Conservation (phyloP, 2,888 invertebrate species). For the Archaeoteleia sp. region DNA sequence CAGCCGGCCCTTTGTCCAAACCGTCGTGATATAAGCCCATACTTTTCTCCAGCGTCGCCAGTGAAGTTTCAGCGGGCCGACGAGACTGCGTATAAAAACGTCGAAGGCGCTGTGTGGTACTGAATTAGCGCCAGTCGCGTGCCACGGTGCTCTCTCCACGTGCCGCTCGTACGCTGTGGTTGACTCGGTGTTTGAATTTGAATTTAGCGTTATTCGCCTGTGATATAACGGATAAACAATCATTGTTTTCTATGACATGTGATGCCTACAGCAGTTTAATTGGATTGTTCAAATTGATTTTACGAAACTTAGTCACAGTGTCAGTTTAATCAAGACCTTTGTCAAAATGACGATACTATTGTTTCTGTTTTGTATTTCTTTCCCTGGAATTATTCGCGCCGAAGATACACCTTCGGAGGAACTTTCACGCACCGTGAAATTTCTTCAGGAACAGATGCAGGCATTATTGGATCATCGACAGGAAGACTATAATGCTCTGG, state of each 20-base stretch:
- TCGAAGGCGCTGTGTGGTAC: conserved; percentile 28
- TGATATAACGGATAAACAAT: background rate
- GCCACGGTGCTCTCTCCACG: conserved; percentile 42
- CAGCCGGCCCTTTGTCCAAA: conserved; percentile 62
- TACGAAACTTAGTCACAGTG: background rate
- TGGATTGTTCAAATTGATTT: background rate
- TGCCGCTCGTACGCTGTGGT: conserved; percentile 33
- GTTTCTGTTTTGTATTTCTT: conserved; percentile 18
- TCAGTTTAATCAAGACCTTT: background rate
- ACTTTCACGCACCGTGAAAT: conserved; percentile 74
- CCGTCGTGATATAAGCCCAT: conserved; percentile 66
- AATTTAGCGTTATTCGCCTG: too few species aligned
- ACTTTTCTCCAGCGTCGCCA: conserved; percentile 60
- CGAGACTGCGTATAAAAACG: conserved; percentile 47
- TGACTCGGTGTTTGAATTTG: conserved; percentile 1
- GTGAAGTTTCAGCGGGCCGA: conserved; percentile 50
- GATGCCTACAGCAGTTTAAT: too few species aligned
- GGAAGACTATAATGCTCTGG: conserved; percentile 77
- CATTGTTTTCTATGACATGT: background rate
- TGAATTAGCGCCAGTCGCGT: conserved; percentile 53
- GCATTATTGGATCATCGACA: conserved; percentile 76
- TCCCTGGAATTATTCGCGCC: conserved; percentile 19
- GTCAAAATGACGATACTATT: conserved; percentile 20
- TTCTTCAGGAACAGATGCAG: conserved; percentile 77
- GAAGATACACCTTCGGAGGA: conserved; percentile 57